phyloP scores from a whole-genome alignment of 1,140 invertebrate genomes.

The Thaumatotibia leucotreta region DNA sequence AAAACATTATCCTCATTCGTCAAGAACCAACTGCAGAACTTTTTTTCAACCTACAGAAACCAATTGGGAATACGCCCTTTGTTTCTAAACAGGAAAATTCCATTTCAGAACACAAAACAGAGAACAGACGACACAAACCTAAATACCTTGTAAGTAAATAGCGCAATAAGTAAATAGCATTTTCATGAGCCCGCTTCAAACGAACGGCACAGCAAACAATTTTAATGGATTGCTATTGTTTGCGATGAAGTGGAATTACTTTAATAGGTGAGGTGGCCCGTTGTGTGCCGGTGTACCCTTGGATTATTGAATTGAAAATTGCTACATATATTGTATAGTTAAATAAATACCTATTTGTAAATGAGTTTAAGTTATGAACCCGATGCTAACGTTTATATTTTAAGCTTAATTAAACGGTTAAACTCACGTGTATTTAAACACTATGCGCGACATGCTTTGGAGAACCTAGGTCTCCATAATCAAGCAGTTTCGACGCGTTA shows the following conservation, averaged over 20 bases:
- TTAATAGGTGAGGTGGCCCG: not conserved
- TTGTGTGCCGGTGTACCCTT: not conserved
- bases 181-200: conserved; percentile 61
- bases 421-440: too few relatives aligned
- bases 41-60: conserved; percentile 37
- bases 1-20: not conserved
- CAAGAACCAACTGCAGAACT: conserved; percentile 18
- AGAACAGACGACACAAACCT: conserved; percentile 61
- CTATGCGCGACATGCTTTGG: too few relatives aligned
- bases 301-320: not conserved
- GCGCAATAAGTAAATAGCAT: conserved; percentile 71
- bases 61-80: conserved; percentile 59
- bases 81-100: conserved; percentile 65
- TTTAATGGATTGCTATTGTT: conserved; percentile 49
- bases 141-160: conserved; percentile 74
- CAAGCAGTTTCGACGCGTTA: too few relatives aligned
- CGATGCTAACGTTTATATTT: too few relatives aligned
- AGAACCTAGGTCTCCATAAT: too few relatives aligned
- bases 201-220: conserved; percentile 56
- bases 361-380: too few relatives aligned
- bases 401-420: too few relatives aligned
- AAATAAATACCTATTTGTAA: too few relatives aligned
- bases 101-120: conserved; percentile 68
- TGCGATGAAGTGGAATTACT: conserved; percentile 14
- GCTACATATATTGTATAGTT: not conserved